phyloP scores from a whole-genome alignment of 2,888 invertebrate species.

The Melipona bicolor region DNA sequence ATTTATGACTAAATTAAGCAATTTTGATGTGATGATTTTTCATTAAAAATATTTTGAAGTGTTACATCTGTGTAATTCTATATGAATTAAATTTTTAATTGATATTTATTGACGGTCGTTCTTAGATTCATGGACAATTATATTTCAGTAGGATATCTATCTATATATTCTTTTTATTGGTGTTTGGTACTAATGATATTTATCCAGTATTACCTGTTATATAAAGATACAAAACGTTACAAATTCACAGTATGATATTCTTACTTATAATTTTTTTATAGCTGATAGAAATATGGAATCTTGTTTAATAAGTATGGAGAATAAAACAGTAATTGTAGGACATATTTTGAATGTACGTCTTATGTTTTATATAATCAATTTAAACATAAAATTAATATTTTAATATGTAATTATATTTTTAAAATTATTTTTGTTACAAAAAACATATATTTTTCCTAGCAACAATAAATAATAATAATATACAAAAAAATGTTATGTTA shows the following conservation, averaged over 20 bases:
- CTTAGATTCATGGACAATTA: conserved; percentile 91
- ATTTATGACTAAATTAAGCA: conserved; percentile 16
- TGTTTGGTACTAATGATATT: conserved; percentile 86
- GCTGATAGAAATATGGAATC: conserved; percentile 74
- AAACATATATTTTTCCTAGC: neutral
- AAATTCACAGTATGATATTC: conserved; percentile 86
- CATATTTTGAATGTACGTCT: conserved; percentile 89
- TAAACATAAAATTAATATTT: conserved; percentile 23
- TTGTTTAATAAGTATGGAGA: neutral
- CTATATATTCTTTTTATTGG: conserved; percentile 89
- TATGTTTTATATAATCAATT: conserved; percentile 58
- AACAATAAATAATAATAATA: neutral
- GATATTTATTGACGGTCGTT: conserved; percentile 93
- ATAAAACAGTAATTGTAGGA: neutral
- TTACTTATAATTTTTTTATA: conserved; percentile 85
- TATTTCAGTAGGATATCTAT: conserved; percentile 93
- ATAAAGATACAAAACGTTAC: conserved; percentile 88
- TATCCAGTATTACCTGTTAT: conserved; percentile 88
- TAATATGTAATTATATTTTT: neutral
- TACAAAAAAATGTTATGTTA: neutral
- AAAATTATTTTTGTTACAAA: neutral
- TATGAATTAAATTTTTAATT: conserved; percentile 93
- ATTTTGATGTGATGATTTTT: conserved; percentile 2
- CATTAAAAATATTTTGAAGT: conserved; percentile 83
- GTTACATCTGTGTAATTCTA: conserved; percentile 86